Conservation (phyloP, 2,113 vertebrate genomes). For the Oreochromis tanganicae region DNA sequence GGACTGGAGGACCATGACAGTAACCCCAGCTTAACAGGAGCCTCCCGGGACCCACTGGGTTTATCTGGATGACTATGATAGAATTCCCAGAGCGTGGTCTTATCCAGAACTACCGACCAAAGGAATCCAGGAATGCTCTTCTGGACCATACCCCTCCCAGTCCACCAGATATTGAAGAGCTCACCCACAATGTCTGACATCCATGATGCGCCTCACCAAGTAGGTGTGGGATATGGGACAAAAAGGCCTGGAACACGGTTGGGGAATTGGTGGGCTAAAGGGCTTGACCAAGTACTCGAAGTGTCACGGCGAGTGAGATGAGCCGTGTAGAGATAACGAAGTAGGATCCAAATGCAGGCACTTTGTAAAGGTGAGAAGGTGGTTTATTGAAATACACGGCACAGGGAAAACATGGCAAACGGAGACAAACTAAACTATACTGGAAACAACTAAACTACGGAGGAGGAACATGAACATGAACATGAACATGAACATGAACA, state of each 20-base stretch:
- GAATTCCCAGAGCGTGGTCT: background rate
- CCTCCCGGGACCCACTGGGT: fast-evolving
- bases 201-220: fast-evolving
- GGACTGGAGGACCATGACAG: too few species aligned
- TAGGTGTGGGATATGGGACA: background rate
- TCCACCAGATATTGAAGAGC: background rate
- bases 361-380: too few species aligned
- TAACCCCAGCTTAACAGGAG: fast-evolving
- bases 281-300: background rate
- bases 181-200: background rate
- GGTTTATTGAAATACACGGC: too few species aligned
- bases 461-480: too few species aligned
- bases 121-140: background rate
- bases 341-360: too few species aligned
- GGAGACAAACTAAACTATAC: too few species aligned
- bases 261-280: background rate
- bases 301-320: too few species aligned
- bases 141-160: background rate
- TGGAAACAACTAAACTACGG: too few species aligned
- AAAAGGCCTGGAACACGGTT: fast-evolving
- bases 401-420: too few species aligned
- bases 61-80: background rate
- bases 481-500: too few species aligned
- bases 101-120: fast-evolving
- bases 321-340: too few species aligned